A percentile compares a stretch with the other conserved stretches of the same genome.
phyloP scores from a whole-genome alignment of 2,888 invertebrate species.

The Heliothis peltigera region DNA sequence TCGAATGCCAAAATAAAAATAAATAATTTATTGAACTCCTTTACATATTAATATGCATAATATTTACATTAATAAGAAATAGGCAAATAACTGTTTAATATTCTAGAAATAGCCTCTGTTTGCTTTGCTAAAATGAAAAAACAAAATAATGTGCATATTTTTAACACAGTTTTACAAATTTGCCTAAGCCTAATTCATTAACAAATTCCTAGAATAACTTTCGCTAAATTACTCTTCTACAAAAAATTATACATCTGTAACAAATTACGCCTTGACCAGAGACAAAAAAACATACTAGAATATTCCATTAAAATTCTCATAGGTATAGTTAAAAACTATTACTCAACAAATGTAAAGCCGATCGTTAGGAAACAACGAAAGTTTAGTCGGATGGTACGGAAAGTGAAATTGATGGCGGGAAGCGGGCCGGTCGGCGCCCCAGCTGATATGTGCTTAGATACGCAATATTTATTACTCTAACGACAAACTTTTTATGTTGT shows the following conservation, averaged over 20 bases:
- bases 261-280: too few species aligned
- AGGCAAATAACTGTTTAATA: background rate
- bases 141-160: too few species aligned
- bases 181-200: background rate
- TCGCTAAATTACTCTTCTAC: too few species aligned
- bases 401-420: conserved; percentile 57
- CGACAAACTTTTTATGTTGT: background rate
- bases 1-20: background rate
- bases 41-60: conserved; percentile 3
- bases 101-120: background rate
- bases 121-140: too few species aligned
- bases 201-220: background rate
- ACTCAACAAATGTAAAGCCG: conserved; percentile 51
- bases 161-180: background rate
- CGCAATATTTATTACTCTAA: conserved; percentile 13
- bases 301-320: conserved; percentile 37
- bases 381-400: conserved; percentile 45
- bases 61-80: conserved; percentile 2
- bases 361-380: conserved; percentile 59
- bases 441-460: conserved; percentile 18
- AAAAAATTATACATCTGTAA: too few species aligned
- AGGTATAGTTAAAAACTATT: conserved; percentile 51
- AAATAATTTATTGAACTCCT: conserved; percentile 30
- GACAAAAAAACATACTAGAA: background rate
- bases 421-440: conserved; percentile 15